Conservation (phyloP, 2,113 vertebrate genomes). For the Pongo abelii region DNA sequence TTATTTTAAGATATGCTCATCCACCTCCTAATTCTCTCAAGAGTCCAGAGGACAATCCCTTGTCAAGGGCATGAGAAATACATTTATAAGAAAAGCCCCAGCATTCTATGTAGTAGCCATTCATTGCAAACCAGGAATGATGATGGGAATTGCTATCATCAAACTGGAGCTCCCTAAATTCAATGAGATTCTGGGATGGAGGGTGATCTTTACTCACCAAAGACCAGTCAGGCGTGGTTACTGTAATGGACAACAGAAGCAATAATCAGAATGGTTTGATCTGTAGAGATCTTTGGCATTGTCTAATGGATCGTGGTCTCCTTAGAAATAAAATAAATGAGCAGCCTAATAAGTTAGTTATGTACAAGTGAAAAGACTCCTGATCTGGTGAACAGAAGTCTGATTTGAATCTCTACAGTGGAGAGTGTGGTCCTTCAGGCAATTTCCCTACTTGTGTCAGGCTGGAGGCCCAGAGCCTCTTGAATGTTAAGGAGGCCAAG, state of each 20-base stretch:
- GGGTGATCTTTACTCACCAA: neutral
- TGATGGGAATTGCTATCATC: neutral
- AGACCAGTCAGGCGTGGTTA: neutral
- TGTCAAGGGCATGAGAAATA: neutral
- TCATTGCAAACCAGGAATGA: neutral
- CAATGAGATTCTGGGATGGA: neutral
- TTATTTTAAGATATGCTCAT: neutral
- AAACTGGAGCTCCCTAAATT: neutral
- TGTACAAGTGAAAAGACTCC: neutral
- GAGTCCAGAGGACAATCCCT: neutral
- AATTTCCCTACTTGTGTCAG: neutral
- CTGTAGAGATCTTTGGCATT: neutral
- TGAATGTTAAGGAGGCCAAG: neutral
- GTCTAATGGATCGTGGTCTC: neutral
- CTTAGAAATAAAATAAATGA: neutral
- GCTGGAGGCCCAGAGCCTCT: neutral
- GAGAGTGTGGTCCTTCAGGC: neutral
- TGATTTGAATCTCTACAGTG: neutral
- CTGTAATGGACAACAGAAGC: neutral
- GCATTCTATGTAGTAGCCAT: neutral
- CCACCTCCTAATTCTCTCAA: neutral
- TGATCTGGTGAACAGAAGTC: neutral
- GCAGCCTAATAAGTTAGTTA: neutral
- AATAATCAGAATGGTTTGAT: neutral
- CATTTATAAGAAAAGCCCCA: neutral